Evolutionary conservation across 53 echinoderm and acorn worm genomes (phyloP).

Genomic region (Crossaster papposus): DNA sequence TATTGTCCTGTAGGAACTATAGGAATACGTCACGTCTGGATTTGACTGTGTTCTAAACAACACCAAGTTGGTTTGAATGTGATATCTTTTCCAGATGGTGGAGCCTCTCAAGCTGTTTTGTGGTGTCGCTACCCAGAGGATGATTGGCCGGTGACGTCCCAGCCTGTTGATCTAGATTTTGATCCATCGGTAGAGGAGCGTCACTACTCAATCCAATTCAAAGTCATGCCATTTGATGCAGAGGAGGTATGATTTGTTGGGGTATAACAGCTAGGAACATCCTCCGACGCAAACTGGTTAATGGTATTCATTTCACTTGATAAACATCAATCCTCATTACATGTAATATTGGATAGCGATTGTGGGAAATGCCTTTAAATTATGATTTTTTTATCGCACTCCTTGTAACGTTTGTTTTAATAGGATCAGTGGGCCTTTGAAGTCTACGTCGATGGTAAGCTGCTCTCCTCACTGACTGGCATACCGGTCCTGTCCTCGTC

Average conservation of each 20-base stretch:
- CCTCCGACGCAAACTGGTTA: too few relatives aligned
- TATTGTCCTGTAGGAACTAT: too few relatives aligned
- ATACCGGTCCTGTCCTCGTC: conserved; percentile 39
- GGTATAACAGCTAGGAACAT: too few relatives aligned
- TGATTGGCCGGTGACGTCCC: neutral
- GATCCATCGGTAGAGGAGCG: conserved; percentile 57
- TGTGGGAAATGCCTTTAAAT: too few relatives aligned
- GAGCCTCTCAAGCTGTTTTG: conserved; percentile 33
- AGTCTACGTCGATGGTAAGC: conserved; percentile 42
- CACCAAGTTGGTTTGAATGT: neutral
- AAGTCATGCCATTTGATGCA: conserved; percentile 36
- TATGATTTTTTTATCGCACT: neutral
- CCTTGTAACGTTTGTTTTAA: neutral
- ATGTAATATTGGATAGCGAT: too few relatives aligned
- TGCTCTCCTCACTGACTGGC: conserved; percentile 43
- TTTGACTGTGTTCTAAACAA: too few relatives aligned
- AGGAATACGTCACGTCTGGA: too few relatives aligned
- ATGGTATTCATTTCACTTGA: too few relatives aligned
- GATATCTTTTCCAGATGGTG: conserved; percentile 19
- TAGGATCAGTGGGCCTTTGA: conserved; percentile 56
- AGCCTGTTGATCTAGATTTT: conserved; percentile 44
- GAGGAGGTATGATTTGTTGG: conserved; percentile 20
- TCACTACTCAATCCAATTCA: conserved; percentile 36
- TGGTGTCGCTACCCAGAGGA: conserved; percentile 61
- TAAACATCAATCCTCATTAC: too few relatives aligned